Evolutionary conservation across 2,113 vertebrate species (phyloP), one percentile per base, ranked within the genome.

Genomic region (Merops nubicus): DNA sequence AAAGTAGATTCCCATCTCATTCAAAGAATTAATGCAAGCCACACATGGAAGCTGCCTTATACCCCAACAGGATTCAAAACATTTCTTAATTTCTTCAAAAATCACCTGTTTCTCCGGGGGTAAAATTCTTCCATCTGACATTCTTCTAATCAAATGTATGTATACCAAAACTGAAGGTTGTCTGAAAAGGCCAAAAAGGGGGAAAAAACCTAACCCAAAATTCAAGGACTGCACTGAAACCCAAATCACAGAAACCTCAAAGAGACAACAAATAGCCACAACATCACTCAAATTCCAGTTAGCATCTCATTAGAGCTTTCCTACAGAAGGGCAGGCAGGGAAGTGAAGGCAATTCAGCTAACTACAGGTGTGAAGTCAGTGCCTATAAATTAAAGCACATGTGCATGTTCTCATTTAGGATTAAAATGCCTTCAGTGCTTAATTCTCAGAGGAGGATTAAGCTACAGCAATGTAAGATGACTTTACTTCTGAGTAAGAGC

Each of bases 341-440:
- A 77, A 87, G 53, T 36, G 56, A 69, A 90, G 75, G 57, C 26
- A 83, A 68, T 64, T 89, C 47, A 82, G 28, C 60, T 78, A 75
- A 78, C 50, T 81, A 48, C 69, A 93, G 85, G 74, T 94, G 95
- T 88, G 95, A 95, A 91, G 77, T 78, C 69, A 74, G 34, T 33
- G 33, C 77, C 56, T 70, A 47, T 84, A 94, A 89, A 93, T 75
- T 94, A 93, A 87, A 78, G 69, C 88, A 91, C 29, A 34, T 59
- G 64, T 93, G 56, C 68, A 59, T 92, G 93, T 78, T 93, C 92
- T 94, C 77, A 94, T 95, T 91, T 67, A 78, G 93, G 88, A 94
- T 93, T 95, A 94, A 91, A 96, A 95, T 72, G 34, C 68, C 57
- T 85, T 72, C 54, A 72, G 78, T 85, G 62, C 20, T 82, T 95